These are phyloP conservation scores for Sinocyclocheilus anshuiensis DNA, from an alignment of 2,113 vertebrate species.

Conservation along the genomic window DNA sequence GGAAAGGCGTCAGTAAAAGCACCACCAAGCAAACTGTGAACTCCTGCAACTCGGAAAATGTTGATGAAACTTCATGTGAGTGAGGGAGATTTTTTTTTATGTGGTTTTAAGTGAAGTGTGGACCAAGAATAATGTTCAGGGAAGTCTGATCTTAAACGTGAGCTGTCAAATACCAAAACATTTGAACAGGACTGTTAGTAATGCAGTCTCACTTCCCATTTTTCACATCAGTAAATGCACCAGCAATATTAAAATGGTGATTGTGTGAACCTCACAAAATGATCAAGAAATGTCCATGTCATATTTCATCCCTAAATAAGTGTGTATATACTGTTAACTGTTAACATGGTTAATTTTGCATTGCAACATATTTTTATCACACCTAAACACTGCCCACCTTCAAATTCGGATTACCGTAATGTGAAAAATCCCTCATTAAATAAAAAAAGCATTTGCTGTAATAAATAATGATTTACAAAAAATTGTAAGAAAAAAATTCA, in stretches of 20 bases:
- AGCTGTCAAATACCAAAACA: background rate
- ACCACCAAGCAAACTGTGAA: slow-evolving; percentile 28
- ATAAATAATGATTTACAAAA: too few relatives aligned
- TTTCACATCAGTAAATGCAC: background rate
- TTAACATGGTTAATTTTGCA: too few relatives aligned
- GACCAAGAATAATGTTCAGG: slow-evolving; percentile 13
- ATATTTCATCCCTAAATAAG: background rate
- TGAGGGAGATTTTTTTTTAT: background rate
- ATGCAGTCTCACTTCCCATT: background rate
- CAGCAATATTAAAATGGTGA: background rate
- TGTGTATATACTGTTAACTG: background rate
- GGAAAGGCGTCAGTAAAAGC: background rate
- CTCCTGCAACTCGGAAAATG: background rate
- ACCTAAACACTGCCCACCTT: too few relatives aligned
- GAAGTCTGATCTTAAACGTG: background rate
- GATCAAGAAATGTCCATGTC: background rate
- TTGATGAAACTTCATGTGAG: background rate
- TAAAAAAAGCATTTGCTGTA: too few relatives aligned
- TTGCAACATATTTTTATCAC: too few relatives aligned
- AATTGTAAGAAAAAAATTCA: too few relatives aligned
- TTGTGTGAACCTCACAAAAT: background rate
- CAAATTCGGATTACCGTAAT: too few relatives aligned
- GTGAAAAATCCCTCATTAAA: too few relatives aligned
- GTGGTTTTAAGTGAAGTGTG: background rate
- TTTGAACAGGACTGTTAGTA: background rate